Base-by-base conservation (phyloP, 2,797 vertebrate species). In the Sylvilagus floridanus region DNA sequence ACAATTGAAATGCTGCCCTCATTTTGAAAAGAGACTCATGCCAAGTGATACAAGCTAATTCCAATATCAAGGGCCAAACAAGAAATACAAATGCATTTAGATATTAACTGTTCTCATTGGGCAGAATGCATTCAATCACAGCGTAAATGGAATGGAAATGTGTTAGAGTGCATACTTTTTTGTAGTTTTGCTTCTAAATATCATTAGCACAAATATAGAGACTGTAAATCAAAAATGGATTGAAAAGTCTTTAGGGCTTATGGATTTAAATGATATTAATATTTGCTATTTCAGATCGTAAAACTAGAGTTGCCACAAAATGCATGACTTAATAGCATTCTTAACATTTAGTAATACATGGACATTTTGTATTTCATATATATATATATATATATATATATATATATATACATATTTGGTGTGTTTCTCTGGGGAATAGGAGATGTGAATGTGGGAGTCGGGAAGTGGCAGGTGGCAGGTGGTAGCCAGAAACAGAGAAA, bases 1-100 rank as follows among this genome's bases (percentile, higher is more conserved):
- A 62, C 37, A 91, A 66, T 60, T 94, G 95, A 94, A 94, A 88
- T 13, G 9, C 50, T 83, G 69, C 32, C 79, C 95, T 94, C 32
- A 35, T 96, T 97, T 91, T 94, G 52, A 93, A 93, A 95, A 50
- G 19, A 93, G 28, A 65, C 66, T 92, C 47, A 57, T 88, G 79
- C 42, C 35, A 82, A 86, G 32, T 47, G 94, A 93, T 76, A 75
- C 11, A 93, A 71, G 60, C 47, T 93, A 90, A 84, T 92, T 88
- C 63, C 84, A 91, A 86, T 82, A 72, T 95, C 78, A 94, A 88
- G 79, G 63, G 71, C 93, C n/a, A 93, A 82, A 16, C 14, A 93
- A 77, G 54, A 88, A 89, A 87, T 30, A 71, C 47, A 90, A 76
- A 75, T 84, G 28, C 30, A 88, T 71, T 89, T 72, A 72, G 50